A percentile compares a stretch with the other conserved stretches of the same genome.
These are phyloP conservation scores for Arctopsyche grandis DNA, from an alignment of 1,140 invertebrate species.

Conservation along the genomic window DNA sequence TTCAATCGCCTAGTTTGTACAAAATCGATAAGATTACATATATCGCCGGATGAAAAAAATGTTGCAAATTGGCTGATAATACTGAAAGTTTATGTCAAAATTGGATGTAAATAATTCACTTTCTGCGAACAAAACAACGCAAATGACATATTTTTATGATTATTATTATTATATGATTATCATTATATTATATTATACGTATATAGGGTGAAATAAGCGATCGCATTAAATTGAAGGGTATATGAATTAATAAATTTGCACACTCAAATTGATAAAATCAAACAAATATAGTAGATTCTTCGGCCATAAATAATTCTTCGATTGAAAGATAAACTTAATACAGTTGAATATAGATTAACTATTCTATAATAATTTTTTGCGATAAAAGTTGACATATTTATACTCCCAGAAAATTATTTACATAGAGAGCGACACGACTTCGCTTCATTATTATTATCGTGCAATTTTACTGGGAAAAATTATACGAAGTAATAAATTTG, in stretches of 20 bases:
- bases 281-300: background rate
- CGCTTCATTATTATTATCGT: too few relatives aligned
- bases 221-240: background rate
- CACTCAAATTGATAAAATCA: background rate
- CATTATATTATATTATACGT: background rate
- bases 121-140: background rate
- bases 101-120: background rate
- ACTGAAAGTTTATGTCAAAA: background rate
- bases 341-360: conserved; percentile 7
- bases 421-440: too few relatives aligned
- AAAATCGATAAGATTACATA: conserved; percentile 33
- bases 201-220: background rate
- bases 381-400: background rate
- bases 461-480: too few relatives aligned
- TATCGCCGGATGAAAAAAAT: conserved; percentile 1
- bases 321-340: background rate
- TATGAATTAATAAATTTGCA: background rate
- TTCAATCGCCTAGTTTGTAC: background rate
- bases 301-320: background rate
- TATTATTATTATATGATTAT: too few relatives aligned
- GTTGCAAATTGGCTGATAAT: conserved; percentile 6
- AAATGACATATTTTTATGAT: too few relatives aligned
- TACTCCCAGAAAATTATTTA: background rate
- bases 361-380: background rate
- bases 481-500: too few relatives aligned